Evolutionary conservation across 2,113 vertebrate genomes (phyloP).

Genomic region (human (Homo sapiens)): DNA sequence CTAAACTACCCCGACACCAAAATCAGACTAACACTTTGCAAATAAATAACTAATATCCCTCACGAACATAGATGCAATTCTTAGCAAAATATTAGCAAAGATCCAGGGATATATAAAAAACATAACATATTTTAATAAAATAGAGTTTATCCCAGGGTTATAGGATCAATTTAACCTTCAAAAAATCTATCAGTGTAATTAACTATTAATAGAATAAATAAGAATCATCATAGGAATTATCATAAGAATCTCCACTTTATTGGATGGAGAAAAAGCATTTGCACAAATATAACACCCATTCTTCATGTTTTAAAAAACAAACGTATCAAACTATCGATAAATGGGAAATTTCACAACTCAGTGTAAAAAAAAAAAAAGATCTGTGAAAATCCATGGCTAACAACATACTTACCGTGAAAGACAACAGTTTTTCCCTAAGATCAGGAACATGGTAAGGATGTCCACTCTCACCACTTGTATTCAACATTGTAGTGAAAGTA

Average conservation of each 20-base stretch:
- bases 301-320: neutral
- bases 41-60: neutral
- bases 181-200: neutral
- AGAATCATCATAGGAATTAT: neutral
- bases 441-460: no score
- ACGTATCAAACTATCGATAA: neutral
- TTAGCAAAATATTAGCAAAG: neutral
- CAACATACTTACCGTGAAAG: neutral
- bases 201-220: neutral
- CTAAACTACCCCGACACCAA: neutral
- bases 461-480: neutral
- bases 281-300: neutral
- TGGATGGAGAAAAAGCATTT: neutral
- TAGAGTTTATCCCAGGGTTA: neutral
- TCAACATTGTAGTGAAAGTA: neutral
- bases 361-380: neutral
- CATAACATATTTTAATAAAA: neutral
- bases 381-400: neutral
- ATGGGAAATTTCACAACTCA: neutral
- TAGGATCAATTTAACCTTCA: neutral
- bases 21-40: neutral
- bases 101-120: neutral
- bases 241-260: neutral
- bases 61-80: neutral
- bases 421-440: neutral